Percentiles rank a stretch among this genome's conserved stretches.
Evolutionary conservation across 1,140 invertebrate species (phyloP).

Genomic region (Nymphalis io): DNA sequence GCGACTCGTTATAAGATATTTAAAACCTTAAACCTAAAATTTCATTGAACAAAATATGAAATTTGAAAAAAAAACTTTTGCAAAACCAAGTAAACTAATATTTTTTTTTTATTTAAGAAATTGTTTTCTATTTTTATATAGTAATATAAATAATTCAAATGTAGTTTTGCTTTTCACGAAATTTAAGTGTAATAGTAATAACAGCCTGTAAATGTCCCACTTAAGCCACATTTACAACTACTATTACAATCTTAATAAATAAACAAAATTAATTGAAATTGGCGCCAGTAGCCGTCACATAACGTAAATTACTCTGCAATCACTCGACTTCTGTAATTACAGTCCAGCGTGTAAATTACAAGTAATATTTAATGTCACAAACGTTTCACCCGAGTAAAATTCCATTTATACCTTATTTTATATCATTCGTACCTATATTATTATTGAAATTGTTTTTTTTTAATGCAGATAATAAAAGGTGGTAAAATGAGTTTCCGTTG

Average conservation of each 20-base stretch:
- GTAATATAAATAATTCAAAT: too few relatives aligned
- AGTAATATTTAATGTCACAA: slow-evolving; percentile 26
- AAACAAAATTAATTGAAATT: slow-evolving; percentile 38
- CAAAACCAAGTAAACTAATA: too few relatives aligned
- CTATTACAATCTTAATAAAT: slow-evolving; percentile 36
- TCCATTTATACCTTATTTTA: slow-evolving; percentile 4
- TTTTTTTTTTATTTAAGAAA: too few relatives aligned
- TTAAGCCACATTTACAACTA: background rate
- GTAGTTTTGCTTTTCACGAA: too few relatives aligned
- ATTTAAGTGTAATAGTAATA: too few relatives aligned
- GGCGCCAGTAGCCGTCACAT: slow-evolving; percentile 40
- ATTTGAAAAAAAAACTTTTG: too few relatives aligned
- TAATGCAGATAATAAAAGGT: background rate
- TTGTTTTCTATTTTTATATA: too few relatives aligned
- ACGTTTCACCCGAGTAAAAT: slow-evolving; percentile 4
- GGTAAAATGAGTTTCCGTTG: background rate
- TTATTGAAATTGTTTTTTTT: background rate
- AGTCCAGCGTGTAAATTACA: slow-evolving; percentile 16
- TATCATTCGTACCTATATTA: background rate
- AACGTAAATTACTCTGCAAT: slow-evolving; percentile 45
- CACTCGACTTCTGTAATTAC: slow-evolving; percentile 31
- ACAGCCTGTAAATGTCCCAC: background rate
- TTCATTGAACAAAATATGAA: too few relatives aligned
- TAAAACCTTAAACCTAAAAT: too few relatives aligned
- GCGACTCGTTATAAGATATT: too few relatives aligned